Conservation (phyloP, 2,888 invertebrate genomes). For the Elegia similella region DNA sequence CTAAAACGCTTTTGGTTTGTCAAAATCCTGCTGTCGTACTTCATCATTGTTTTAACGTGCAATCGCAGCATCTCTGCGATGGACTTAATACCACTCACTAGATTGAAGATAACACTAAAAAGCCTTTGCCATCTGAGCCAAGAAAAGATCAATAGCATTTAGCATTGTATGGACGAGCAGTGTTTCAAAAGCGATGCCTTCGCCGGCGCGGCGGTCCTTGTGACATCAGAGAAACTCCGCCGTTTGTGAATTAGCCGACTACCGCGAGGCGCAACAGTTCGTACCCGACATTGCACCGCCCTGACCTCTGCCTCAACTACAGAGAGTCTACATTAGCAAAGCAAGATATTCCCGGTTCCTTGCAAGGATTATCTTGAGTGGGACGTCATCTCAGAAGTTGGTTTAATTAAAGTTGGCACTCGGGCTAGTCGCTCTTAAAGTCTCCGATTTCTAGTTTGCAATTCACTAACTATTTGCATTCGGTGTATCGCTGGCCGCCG, state of each 20-base stretch:
- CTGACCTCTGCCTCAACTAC: conserved; percentile 27
- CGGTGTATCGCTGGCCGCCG: conserved; percentile 31
- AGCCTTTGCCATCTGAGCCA: not conserved
- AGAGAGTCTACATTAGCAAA: conserved; percentile 32
- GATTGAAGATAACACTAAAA: too few relatives aligned
- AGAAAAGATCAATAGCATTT: not conserved
- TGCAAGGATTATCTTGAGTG: conserved; percentile 57
- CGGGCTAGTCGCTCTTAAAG: conserved; percentile 53
- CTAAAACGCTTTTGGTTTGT: too few relatives aligned
- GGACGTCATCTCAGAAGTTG: conserved; percentile 70
- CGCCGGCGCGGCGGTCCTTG: not conserved
- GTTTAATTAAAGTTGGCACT: conserved; percentile 72
- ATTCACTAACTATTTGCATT: conserved; percentile 62
- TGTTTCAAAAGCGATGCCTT: conserved; percentile 2
- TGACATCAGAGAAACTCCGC: conserved; percentile 15
- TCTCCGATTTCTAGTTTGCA: conserved; percentile 59
- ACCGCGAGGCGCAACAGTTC: conserved; percentile 61
- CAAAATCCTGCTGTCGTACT: too few relatives aligned
- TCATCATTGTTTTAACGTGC: too few relatives aligned
- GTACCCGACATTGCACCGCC: conserved; percentile 34
- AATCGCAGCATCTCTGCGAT: too few relatives aligned
- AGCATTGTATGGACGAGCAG: not conserved
- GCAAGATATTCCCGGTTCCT: conserved; percentile 20
- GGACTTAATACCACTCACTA: too few relatives aligned
- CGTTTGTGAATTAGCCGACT: conserved; percentile 50